phyloP scores from a whole-genome alignment of 1,140 invertebrate species.

The Temnothorax curvispinosus region DNA sequence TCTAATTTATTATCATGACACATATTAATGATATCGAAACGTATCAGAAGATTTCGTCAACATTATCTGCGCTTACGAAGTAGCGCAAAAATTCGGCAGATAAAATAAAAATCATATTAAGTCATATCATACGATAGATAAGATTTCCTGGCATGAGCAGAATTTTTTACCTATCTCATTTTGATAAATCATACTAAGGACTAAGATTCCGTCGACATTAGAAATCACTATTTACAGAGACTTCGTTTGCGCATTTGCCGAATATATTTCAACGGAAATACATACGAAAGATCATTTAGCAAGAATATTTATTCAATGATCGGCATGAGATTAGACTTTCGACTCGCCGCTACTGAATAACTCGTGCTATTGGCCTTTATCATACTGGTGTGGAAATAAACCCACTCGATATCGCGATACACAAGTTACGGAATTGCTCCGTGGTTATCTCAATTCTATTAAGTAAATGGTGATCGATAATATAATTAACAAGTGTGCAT shows the following conservation, averaged over 20 bases:
- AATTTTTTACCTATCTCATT: neutral
- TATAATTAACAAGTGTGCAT: constrained; percentile 2
- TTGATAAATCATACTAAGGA: neutral
- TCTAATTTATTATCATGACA: neutral
- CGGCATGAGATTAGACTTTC: constrained; percentile 40
- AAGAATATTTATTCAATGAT: constrained; percentile 25
- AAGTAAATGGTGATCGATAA: constrained; percentile 10
- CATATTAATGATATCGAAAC: neutral
- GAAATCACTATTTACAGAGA: neutral
- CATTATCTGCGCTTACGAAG: neutral
- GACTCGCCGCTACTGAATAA: constrained; percentile 15
- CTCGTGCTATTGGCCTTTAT: constrained; percentile 24
- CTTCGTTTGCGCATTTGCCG: neutral
- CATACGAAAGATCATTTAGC: neutral
- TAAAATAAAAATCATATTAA: constrained; percentile 24
- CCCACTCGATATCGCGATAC: constrained; percentile 6
- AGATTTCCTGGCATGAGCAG: neutral
- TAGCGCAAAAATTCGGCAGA: constrained; percentile 4
- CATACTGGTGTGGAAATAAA: constrained; percentile 11
- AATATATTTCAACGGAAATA: neutral
- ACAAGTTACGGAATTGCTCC: neutral
- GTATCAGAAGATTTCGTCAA: neutral
- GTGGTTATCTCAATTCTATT: constrained; percentile 33
- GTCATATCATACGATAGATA: neutral
- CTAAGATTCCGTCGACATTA: neutral